A percentile compares a stretch with the other conserved stretches of the same genome.
Conservation (phyloP, 2,888 invertebrate species). For the Galeopsomyia nigrocyanea region DNA sequence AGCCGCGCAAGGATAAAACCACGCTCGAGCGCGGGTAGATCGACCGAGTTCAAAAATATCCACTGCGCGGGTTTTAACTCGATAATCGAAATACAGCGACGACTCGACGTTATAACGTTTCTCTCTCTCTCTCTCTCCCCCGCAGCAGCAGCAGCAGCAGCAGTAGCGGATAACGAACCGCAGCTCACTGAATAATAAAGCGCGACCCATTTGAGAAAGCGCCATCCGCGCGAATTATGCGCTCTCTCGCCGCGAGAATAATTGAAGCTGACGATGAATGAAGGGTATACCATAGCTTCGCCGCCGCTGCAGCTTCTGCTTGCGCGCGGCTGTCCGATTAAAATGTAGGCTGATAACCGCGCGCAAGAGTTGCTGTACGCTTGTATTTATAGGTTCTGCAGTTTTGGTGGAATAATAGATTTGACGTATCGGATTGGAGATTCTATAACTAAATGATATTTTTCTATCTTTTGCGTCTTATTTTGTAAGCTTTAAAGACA, state of each 20-base stretch:
- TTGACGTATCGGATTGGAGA: too few species aligned
- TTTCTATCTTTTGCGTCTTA: too few species aligned
- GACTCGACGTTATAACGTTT: constrained; percentile 4
- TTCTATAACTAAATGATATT: too few species aligned
- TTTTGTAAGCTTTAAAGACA: too few species aligned
- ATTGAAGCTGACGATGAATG: constrained; percentile 35
- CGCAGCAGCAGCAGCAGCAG: not conserved
- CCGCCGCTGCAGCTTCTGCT: not conserved
- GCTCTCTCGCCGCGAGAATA: constrained; percentile 13
- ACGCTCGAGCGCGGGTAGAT: not conserved
- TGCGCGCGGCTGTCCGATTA: not conserved
- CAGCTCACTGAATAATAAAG: constrained; percentile 36
- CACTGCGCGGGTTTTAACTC: constrained; percentile 14
- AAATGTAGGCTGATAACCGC: not conserved
- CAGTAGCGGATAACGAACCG: constrained; percentile 15
- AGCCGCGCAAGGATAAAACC: too few species aligned
- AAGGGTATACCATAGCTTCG: constrained; percentile 3
- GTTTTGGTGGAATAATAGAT: too few species aligned
- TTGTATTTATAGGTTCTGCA: constrained; percentile 3
- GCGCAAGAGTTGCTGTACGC: not conserved
- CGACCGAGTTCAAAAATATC: constrained; percentile 37
- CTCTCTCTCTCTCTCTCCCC: constrained; percentile 4
- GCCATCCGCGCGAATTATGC: not conserved
- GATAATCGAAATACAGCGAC: constrained; percentile 39
- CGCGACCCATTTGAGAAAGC: constrained; percentile 31